phyloP scores from a whole-genome alignment of 2,113 vertebrate genomes.

The Platysteira castanea region DNA sequence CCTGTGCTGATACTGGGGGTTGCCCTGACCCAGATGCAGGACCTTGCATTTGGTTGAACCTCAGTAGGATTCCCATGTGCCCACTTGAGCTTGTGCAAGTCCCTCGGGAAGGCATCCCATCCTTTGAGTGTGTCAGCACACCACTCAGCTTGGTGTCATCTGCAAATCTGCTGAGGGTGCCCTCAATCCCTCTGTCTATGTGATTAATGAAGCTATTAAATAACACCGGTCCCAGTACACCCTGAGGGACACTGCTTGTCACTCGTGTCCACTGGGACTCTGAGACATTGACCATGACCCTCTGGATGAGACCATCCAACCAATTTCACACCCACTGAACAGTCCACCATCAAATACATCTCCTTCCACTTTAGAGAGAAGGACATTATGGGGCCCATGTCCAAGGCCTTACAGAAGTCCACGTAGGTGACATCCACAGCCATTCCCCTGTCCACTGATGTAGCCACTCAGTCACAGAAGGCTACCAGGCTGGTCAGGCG shows the following conservation, averaged over 20 bases:
- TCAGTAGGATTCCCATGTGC: background rate
- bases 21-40: background rate
- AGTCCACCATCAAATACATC: background rate
- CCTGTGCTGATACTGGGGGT: background rate
- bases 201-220: background rate
- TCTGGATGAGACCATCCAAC: background rate
- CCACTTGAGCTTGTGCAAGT: background rate
- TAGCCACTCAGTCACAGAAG: background rate
- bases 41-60: background rate
- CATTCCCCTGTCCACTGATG: background rate
- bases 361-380: background rate
- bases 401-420: background rate
- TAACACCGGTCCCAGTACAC: too few relatives aligned
- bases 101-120: background rate
- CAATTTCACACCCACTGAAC: background rate
- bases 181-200: background rate
- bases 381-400: background rate
- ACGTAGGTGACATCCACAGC: rapidly evolving
- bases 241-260: background rate
- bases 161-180: background rate
- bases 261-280: background rate
- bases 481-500: background rate
- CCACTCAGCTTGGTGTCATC: background rate
- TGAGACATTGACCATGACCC: background rate
- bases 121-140: background rate